A percentile compares a stretch with the other conserved stretches of the same genome.
Evolutionary conservation across 2,113 vertebrate species (phyloP).

Genomic region (Balaeniceps rex): DNA sequence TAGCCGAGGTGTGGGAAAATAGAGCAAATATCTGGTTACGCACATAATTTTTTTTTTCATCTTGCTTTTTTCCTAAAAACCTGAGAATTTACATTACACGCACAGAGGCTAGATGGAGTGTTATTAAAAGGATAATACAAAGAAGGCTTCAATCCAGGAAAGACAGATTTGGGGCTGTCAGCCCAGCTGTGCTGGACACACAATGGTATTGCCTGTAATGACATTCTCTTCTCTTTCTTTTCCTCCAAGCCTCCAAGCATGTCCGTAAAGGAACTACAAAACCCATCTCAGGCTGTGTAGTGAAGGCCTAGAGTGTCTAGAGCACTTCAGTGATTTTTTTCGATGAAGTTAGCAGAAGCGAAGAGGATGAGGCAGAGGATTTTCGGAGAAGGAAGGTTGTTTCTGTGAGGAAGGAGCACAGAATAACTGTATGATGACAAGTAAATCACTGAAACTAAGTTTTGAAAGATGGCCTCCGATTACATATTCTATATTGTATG

Average conservation of each 20-base stretch:
- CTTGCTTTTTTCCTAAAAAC: neutral
- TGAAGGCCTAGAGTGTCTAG: neutral
- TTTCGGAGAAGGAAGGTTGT: neutral
- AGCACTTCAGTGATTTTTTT: neutral
- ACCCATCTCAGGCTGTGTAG: neutral
- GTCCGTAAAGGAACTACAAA: neutral
- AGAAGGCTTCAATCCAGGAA: neutral
- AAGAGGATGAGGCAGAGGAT: neutral
- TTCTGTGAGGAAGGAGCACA: neutral
- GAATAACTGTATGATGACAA: neutral
- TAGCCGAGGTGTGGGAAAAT: neutral
- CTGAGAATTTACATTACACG: neutral
- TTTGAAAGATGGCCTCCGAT: neutral
- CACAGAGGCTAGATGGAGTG: neutral
- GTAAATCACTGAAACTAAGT: neutral
- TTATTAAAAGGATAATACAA: neutral
- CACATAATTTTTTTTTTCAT: neutral
- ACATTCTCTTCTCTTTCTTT: neutral
- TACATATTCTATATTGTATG: neutral
- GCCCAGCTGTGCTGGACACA: neutral
- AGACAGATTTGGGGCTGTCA: neutral
- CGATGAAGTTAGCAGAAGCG: neutral
- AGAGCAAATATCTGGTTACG: neutral
- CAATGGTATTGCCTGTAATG: neutral
- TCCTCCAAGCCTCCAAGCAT: neutral